A percentile compares a stretch with the other conserved stretches of the same genome.
These are phyloP conservation scores for Nudaria mundana DNA, from an alignment of 2,888 invertebrate genomes.

Conservation along the genomic window DNA sequence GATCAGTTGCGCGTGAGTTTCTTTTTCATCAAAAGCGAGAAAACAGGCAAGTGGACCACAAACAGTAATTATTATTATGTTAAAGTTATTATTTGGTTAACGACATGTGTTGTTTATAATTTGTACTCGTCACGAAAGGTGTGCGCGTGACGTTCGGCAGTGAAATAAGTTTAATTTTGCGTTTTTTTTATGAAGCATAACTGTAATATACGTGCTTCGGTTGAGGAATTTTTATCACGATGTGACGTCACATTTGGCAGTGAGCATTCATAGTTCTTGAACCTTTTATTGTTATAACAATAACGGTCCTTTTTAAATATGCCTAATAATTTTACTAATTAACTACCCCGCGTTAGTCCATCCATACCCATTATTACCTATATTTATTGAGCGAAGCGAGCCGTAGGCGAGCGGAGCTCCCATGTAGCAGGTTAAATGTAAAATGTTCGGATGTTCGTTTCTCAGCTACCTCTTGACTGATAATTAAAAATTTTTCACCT, in stretches of 20 bases:
- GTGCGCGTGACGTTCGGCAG: slow-evolving; percentile 3
- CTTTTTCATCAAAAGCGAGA: slow-evolving; percentile 53
- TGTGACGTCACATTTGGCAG: background rate
- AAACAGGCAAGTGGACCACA: slow-evolving; percentile 59
- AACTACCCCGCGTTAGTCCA: too few species aligned
- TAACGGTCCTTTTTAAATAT: too few species aligned
- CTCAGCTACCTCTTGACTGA: too few species aligned
- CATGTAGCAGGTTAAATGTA: too few species aligned
- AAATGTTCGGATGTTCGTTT: too few species aligned
- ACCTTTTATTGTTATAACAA: too few species aligned
- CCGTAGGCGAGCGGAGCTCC: too few species aligned
- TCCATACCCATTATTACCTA: too few species aligned
- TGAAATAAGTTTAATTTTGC: slow-evolving; percentile 5
- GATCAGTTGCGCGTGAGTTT: slow-evolving; percentile 60
- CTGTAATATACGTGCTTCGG: background rate
- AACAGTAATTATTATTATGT: background rate
- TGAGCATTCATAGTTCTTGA: too few species aligned
- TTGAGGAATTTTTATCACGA: slow-evolving; percentile 1
- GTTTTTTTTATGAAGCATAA: slow-evolving; percentile 1
- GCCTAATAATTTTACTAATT: too few species aligned
- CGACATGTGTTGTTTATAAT: slow-evolving; percentile 7
- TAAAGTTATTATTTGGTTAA: background rate
- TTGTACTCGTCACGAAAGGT: slow-evolving; percentile 1
- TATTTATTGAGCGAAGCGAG: too few species aligned
- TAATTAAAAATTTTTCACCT: too few species aligned